Base-by-base conservation (phyloP, 2,888 invertebrate species). In the Nephrocerus scutellatus region DNA sequence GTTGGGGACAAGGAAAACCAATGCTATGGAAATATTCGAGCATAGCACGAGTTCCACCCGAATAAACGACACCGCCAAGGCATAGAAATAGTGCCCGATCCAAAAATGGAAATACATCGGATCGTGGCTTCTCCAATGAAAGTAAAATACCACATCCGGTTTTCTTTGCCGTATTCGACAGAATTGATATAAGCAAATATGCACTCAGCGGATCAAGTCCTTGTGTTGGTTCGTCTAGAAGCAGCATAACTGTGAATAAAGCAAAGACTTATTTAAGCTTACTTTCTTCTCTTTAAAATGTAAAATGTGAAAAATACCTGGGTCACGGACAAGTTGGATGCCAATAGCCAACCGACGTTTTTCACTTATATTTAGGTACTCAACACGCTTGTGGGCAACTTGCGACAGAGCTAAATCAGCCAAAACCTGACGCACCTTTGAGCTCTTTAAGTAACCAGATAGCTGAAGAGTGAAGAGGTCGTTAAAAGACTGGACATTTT, bases 1-100 rank as follows among this genome's bases (percentile, higher is more conserved):
- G 72, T 60, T 92, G 89, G 0, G 96, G 96, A 66, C 96, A 97
- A 0, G 95, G 93, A 63, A 93, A 95, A 3, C 96, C 96, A 50
- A 96, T 90, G 47, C 84, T 84, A 39, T 89, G 84, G 66, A 96
- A 97, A 68, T 97, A 96, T 59, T 90, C 88, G 43, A 96, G 72
- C 77, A 97, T 86, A 53, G 90, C 84, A 36, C 90, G 75, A 0
- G 95, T 95, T 8, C 88, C 86, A 0, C 93, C 93, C 0, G 86
- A 85, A 65, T 89, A 90, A 4, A 93, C 91, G 20, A 91, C 85
- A 55, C 93, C 89, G 0, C 90, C 90, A 23, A 93, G 74, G 53
- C 92, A 93, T 5, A 95, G 72, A 59, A 92, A 87, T 4, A 93
- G 79, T 1, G 93, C 89, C 21, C 89, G 61, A 67, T 95, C 93